phyloP scores from a whole-genome alignment of 2,888 invertebrate genomes.

The Eupithecia inturbata region DNA sequence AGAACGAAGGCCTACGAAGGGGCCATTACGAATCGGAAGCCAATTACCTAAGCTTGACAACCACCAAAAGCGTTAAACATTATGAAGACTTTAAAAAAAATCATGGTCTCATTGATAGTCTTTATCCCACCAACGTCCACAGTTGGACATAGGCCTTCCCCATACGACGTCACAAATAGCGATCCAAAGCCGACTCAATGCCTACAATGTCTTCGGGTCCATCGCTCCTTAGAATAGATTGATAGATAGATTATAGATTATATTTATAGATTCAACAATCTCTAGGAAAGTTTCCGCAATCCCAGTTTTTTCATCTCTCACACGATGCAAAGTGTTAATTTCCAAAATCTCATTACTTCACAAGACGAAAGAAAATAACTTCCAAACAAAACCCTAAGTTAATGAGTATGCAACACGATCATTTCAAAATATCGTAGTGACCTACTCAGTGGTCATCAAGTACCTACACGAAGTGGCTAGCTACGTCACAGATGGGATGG shows the following conservation, averaged over 20 bases:
- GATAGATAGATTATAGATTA: no score
- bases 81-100: no score
- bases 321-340: background rate
- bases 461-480: slow-evolving; percentile 45
- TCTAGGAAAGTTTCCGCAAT: background rate
- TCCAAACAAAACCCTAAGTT: background rate
- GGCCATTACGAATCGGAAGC: background rate
- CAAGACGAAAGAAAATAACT: background rate
- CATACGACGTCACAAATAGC: no score
- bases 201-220: background rate
- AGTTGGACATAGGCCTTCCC: no score
- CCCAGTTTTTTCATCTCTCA: background rate
- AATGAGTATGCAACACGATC: background rate
- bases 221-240: background rate
- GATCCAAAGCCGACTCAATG: no score
- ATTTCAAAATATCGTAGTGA: background rate
- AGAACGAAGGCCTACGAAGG: background rate
- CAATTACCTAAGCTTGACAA: background rate
- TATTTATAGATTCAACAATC: background rate
- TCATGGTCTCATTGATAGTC: background rate
- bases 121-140: background rate
- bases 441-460: slow-evolving; percentile 38
- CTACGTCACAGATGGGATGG: slow-evolving; percentile 51
- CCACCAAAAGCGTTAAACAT: background rate
- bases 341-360: background rate